Percentiles rank a stretch among this genome's conserved stretches.
phyloP scores from a whole-genome alignment of 1,140 invertebrate species.

The Aphidius ervi region DNA sequence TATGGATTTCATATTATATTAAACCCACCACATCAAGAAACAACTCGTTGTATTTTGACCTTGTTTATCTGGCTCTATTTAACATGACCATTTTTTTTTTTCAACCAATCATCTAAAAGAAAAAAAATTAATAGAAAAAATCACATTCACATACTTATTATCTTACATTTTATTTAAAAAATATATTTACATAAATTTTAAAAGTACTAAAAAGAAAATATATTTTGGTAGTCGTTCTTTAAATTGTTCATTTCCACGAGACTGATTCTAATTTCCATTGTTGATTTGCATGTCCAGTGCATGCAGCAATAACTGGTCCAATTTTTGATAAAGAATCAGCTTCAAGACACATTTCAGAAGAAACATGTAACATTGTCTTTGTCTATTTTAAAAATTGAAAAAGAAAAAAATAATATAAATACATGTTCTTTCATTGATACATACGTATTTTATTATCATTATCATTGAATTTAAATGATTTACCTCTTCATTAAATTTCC shows the following conservation, averaged over 20 bases:
- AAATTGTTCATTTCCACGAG: slow-evolving; percentile 48
- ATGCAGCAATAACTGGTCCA: slow-evolving; percentile 52
- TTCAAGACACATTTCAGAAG: slow-evolving; percentile 58
- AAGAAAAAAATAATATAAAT: slow-evolving; percentile 30
- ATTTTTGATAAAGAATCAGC: slow-evolving; percentile 40
- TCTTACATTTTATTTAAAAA: too few species aligned
- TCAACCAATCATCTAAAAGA: too few species aligned
- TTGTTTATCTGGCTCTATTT: too few species aligned
- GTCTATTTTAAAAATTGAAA: slow-evolving; percentile 39
- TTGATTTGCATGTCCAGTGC: slow-evolving; percentile 50
- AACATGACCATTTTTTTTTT: too few species aligned
- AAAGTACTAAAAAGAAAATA: too few species aligned
- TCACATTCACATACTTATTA: too few species aligned
- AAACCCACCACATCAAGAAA: too few species aligned
- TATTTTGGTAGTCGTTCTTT: slow-evolving; percentile 4
- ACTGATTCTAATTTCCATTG: slow-evolving; percentile 55
- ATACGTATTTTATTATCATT: not conserved
- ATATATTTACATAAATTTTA: too few species aligned
- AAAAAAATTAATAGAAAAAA: too few species aligned
- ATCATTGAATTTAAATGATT: slow-evolving; percentile 5
- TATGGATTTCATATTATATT: too few species aligned
- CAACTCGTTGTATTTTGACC: too few species aligned
- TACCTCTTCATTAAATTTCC: slow-evolving; percentile 59
- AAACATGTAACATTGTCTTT: slow-evolving; percentile 51
- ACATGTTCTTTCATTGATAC: slow-evolving; percentile 1